Evolutionary conservation across 2,797 vertebrate genomes (phyloP).

Genomic region (Ispidina picta): DNA sequence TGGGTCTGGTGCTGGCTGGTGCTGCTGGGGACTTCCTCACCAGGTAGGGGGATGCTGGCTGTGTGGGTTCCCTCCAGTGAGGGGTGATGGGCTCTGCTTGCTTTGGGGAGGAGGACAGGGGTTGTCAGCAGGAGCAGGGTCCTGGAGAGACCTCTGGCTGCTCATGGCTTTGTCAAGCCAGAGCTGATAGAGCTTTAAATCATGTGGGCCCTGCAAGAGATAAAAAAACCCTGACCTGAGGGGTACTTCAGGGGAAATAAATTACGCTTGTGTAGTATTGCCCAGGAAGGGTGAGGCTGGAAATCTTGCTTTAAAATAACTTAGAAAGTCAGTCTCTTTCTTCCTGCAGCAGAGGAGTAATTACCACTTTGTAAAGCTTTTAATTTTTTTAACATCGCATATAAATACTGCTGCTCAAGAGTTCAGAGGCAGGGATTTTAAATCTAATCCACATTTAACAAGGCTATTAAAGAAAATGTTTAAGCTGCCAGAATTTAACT

Average conservation of each 20-base stretch:
- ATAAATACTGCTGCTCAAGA: conserved; percentile 59
- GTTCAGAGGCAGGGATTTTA: conserved; percentile 73
- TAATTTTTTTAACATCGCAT: conserved; percentile 37
- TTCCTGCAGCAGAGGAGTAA: conserved; percentile 15
- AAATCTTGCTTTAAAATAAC: conserved; percentile 32
- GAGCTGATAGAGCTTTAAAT: accelerated
- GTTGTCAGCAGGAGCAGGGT: accelerated
- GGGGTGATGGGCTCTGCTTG: accelerated
- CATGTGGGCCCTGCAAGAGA: accelerated
- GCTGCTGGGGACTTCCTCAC: accelerated
- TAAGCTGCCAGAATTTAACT: conserved; percentile 72
- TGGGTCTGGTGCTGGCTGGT: accelerated
- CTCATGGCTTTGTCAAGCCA: accelerated
- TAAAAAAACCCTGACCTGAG: not conserved
- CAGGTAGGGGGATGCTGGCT: not conserved
- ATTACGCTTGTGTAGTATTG: not conserved
- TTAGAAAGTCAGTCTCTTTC: conserved; percentile 7
- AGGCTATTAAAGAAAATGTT: conserved; percentile 77
- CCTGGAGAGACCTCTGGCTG: not conserved
- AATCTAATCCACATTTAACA: conserved; percentile 79
- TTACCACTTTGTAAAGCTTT: conserved; percentile 51
- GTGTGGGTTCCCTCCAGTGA: accelerated
- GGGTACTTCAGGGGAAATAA: not conserved
- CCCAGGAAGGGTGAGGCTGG: not conserved
- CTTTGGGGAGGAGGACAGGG: too few relatives aligned